Evolutionary conservation across 1,140 invertebrate genomes (phyloP), one percentile per base, ranked within the genome.

Genomic region (Drosophila ficusphila): DNA sequence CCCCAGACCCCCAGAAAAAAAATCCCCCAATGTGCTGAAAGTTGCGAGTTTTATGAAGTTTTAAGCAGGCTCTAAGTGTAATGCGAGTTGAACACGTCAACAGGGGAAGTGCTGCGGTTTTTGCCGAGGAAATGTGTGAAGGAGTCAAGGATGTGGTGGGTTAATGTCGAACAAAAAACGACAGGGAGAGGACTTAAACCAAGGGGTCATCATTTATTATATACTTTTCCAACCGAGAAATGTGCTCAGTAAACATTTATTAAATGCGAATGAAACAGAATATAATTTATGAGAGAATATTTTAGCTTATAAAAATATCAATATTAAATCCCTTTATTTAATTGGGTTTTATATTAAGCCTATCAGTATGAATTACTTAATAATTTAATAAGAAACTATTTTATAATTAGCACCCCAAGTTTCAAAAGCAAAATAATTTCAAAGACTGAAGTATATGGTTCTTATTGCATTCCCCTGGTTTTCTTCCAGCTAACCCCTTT

Each of bases 1-100:
- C n/a, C n/a, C n/a, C n/a, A n/a, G n/a, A n/a, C 4, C 0, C n/a
- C 7, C 5, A 7, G 18, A 9, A 21, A 33, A 51, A 21, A n/a
- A 52, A 52, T 52, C 64, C 58, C 25, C 41, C 23, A 42, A 67
- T 25, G 64, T 69, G 65, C 47, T 69, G 46, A 71, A 74, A 72
- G 54, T 74, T 79, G 46, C 27, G 49, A 61, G 52, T 53, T 72
- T 83, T 70, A 78, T 83, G 48, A 73, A 38, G 58, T 82, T 82
- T 82, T 83, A 83, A 83, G 74, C 74, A 82, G 68, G 48, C 39
- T 58, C 56, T 60, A 64, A 83, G 62, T 78, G 69, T 61, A 82
- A 69, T 60, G 48, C 49, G 54, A 48, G 42, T 42, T 58, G 52
- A 69, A 42, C 75, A 64, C 58, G 57, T 72, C 68, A 71, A 36